Conservation (phyloP, 2,113 vertebrate genomes). For the Apteryx mantelli region DNA sequence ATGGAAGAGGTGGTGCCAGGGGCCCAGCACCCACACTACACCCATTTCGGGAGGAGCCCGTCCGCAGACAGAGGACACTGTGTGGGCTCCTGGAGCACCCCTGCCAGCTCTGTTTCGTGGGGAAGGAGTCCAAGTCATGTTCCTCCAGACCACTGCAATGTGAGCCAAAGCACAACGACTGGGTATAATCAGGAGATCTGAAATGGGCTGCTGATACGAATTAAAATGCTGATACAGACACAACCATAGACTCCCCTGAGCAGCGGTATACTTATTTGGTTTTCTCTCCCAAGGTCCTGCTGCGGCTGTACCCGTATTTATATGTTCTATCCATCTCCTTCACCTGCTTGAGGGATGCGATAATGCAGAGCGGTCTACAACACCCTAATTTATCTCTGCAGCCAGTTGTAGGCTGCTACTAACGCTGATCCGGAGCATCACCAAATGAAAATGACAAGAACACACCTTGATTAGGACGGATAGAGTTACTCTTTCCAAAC, state of each 20-base stretch:
- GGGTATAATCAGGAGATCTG: neutral
- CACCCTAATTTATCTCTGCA: neutral
- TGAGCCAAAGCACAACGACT: neutral
- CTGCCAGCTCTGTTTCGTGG: too few species aligned
- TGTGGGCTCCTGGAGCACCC: neutral
- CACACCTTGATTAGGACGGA: fast-evolving
- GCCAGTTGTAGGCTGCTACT: neutral
- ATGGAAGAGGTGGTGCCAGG: neutral
- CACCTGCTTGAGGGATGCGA: fast-evolving
- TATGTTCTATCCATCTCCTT: neutral
- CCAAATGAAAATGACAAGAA: neutral
- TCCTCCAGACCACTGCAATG: neutral
- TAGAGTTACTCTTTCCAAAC: neutral
- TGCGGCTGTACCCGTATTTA: fast-evolving
- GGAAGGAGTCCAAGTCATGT: neutral
- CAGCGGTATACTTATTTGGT: neutral
- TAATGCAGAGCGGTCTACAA: neutral
- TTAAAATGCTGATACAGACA: neutral
- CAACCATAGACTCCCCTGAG: neutral
- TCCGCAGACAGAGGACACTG: fast-evolving
- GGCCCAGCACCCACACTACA: fast-evolving
- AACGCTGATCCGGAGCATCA: fast-evolving
- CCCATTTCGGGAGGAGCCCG: fast-evolving
- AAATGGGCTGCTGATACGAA: neutral
- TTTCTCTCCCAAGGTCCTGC: neutral